These are phyloP conservation scores for Hirtodrosophila histrioides DNA, from an alignment of 2,888 invertebrate species.

Conservation along the genomic window DNA sequence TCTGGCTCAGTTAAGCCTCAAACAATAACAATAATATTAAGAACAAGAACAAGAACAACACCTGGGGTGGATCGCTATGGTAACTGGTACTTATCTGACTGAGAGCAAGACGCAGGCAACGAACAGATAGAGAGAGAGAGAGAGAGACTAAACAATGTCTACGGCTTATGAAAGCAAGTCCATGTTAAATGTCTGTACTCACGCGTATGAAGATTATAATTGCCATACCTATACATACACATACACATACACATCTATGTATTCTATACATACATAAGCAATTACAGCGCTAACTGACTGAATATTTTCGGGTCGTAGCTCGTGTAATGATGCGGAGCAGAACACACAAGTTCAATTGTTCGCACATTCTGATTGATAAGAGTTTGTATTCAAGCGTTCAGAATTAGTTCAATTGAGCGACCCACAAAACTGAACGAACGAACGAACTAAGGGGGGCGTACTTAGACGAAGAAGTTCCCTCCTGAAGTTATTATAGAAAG, in stretches of 20 bases:
- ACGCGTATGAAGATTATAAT: conserved; percentile 56
- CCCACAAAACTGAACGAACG: too few relatives aligned
- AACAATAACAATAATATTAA: conserved; percentile 19
- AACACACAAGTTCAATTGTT: too few relatives aligned
- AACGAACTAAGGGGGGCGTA: too few relatives aligned
- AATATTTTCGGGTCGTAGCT: too few relatives aligned
- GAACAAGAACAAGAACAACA: conserved; percentile 17
- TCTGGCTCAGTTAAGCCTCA: conserved; percentile 39
- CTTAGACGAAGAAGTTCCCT: too few relatives aligned
- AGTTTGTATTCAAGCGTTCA: too few relatives aligned
- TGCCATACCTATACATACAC: conserved; percentile 23
- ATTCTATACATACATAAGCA: not conserved
- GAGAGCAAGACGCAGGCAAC: conserved; percentile 1
- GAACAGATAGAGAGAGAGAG: conserved; percentile 6
- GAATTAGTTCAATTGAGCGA: too few relatives aligned
- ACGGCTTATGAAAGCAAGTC: conserved; percentile 56
- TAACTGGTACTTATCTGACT: conserved; percentile 45
- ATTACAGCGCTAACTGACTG: conserved; percentile 9
- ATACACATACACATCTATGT: not conserved
- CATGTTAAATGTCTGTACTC: conserved; percentile 41
- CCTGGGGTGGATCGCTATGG: conserved; percentile 41
- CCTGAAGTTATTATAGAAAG: too few relatives aligned
- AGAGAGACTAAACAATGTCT: conserved; percentile 16
- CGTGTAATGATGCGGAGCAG: too few relatives aligned
- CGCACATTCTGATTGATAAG: too few relatives aligned